Evolutionary conservation across 2,113 vertebrate genomes (phyloP), one percentile per base, ranked within the genome.

Genomic region (Salminus brasiliensis): DNA sequence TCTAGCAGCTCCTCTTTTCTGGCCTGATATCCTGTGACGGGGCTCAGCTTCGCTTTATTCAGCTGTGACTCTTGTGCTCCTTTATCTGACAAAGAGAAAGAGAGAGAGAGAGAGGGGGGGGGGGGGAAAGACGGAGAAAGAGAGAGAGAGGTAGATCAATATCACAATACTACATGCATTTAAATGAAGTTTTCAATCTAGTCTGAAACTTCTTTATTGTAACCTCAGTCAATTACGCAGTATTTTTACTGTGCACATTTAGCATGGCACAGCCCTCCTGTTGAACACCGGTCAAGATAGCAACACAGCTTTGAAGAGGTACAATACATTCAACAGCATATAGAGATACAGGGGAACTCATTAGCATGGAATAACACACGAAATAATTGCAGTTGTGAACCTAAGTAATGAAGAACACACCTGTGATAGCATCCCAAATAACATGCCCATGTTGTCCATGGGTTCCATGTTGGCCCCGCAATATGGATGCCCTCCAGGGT

Each of bases 31-130:
- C 78, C 63, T 82, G 72, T 71, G 43, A 80, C 57, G 60, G 49
- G 74, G 76, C 59, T 84, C 85, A 80, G 79, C 84, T 87, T 79
- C 18, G n/a, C 78, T 78, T 82, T 83, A 88, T 89, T 89, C 87
- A 88, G 87, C 82, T 83, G 78, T 75, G 67, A 66, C 39, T 78
- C 82, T 72, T 80, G 55, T 59, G 49, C 73, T 65, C 59, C 82
- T 73, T 83, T 87, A 84, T 89, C 92, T 93, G 85, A 86, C 85
- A 92, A 62, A 57, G 79, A 70, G 1, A 83, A 47, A 81, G 60
- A 80, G 36, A 77, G 65, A 74, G 57, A 47, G 68, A 36, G 45
- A 75, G 69, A 81, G 30, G 67, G 65, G 15, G 32, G 72, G 70
- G 76, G 30, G 25, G 60, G 21, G 29, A 73, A 63, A 80, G 32